Base-by-base conservation (phyloP, 2,888 invertebrate genomes). In the Orthosia cruda region DNA sequence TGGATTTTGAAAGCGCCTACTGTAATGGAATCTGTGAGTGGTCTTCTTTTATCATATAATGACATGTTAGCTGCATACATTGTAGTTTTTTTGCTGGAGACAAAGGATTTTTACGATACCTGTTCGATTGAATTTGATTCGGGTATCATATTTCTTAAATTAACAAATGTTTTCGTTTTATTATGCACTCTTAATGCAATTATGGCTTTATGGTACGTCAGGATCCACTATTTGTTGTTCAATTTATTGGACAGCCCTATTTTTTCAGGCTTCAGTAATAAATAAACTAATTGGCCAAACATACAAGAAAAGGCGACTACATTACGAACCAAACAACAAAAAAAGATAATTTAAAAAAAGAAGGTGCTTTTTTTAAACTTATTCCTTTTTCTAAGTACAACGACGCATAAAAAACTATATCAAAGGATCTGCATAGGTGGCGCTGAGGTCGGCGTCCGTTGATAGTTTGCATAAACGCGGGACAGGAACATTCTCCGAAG, bases 381-480 rank as follows among this genome's bases (percentile, higher is more conserved):
- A 5, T 32, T 55, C 20, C 2, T 13, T 59, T 77, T 58, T 40
- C 7, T 58, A 62, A 62, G 16, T 47, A 52, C 47, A 49, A 23
- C 12, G n/a, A 9, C 23, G 18, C 62, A 20, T 45, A 32, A 65
- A 80, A 80, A 80, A 61, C 18, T 50, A 4, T 71, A 54, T 62
- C 11, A 26, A 80, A 66, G 61, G 55, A 66, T 52, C 20, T 62
- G 47, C 65, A 74, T 80, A 74, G 77, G 49, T 80, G 74, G 81
- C 80, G 74, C 55, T 78, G 47, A 66, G 81, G 66, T 78, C 65
- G 55, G 23, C 62, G 65, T 76, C 70, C 65, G 82, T 70, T 66
- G 54, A 70, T 66, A 76, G 80, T 80, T 80, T 81, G 57, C 66
- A 80, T 80, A 80, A 80, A 81, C 82, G 69, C 47, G 77, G 57